Conservation (phyloP, 1,140 invertebrate genomes). For the Contarinia nasturtii region DNA sequence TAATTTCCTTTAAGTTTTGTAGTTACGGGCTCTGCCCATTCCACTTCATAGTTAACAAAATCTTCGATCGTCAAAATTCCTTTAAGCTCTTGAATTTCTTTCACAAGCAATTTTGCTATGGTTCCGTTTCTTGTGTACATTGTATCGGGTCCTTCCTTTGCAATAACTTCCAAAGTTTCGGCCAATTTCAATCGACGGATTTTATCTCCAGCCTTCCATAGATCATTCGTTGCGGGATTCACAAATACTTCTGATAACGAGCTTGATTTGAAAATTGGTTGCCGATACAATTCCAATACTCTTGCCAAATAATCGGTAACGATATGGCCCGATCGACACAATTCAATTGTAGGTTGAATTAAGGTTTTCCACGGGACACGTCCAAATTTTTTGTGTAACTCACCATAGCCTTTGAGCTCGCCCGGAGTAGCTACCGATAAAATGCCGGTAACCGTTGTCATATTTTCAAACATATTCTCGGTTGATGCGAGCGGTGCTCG, state of each 20-base stretch:
- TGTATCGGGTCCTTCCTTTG: constrained; percentile 25
- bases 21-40: constrained; percentile 35
- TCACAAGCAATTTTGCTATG: constrained; percentile 29
- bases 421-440: constrained; percentile 71
- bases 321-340: constrained; percentile 43
- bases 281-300: constrained; percentile 26
- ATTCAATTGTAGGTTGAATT: constrained; percentile 49
- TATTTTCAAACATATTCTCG: constrained; percentile 34
- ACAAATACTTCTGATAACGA: constrained; percentile 1
- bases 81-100: constrained; percentile 32
- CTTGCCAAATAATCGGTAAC: constrained; percentile 22
- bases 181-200: constrained; percentile 34
- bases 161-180: constrained; percentile 33
- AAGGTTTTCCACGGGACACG: constrained; percentile 55
- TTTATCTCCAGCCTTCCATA: constrained; percentile 26
- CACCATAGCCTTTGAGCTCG: constrained; percentile 66
- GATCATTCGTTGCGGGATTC: constrained; percentile 6
- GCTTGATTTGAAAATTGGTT: constrained; percentile 43
- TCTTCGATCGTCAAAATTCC: constrained; percentile 39
- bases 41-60: constrained; percentile 34
- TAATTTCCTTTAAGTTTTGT: constrained; percentile 26
- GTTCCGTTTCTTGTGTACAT: constrained; percentile 33
- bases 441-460: constrained; percentile 27
- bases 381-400: constrained; percentile 49
- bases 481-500: constrained; percentile 36